A percentile compares a stretch with the other conserved stretches of the same genome.
Conservation (phyloP, 2,888 invertebrate species). For the Synergus laeviventris region DNA sequence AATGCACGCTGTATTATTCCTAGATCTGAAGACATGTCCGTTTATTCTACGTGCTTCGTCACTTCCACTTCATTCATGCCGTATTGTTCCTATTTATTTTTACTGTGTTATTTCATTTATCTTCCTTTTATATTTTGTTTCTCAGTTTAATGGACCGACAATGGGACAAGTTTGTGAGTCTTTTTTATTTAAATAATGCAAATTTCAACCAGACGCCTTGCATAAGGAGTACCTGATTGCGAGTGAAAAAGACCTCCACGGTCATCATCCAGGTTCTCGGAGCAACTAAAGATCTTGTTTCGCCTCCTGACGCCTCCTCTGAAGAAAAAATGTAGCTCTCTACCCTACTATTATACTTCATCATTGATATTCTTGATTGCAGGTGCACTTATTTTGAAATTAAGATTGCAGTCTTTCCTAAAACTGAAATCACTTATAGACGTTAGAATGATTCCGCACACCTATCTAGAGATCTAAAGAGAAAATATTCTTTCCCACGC, state of each 20-base stretch:
- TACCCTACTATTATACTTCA: conserved; percentile 25
- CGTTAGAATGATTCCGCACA: neutral
- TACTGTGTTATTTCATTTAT: neutral
- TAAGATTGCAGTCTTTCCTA: neutral
- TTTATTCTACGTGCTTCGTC: neutral
- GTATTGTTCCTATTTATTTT: neutral
- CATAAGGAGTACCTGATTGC: conserved; percentile 30
- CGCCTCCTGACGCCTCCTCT: conserved; percentile 22
- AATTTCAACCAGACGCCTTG: conserved; percentile 32
- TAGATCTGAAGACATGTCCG: neutral
- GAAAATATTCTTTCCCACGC: no score
- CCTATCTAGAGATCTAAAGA: neutral
- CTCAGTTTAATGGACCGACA: neutral
- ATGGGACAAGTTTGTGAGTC: neutral
- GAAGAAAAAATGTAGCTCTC: conserved; percentile 26
- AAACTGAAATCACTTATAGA: neutral
- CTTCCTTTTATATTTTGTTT: no score
- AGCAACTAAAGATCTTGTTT: conserved; percentile 38
- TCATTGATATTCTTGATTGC: conserved; percentile 36
- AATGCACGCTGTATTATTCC: neutral
- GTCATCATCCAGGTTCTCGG: conserved; percentile 18
- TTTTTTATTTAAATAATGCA: neutral
- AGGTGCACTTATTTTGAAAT: conserved; percentile 8
- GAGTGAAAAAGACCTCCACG: conserved; percentile 21
- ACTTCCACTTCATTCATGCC: neutral